phyloP scores from a whole-genome alignment of 2,113 vertebrate species.

The Indicator maculatus region DNA sequence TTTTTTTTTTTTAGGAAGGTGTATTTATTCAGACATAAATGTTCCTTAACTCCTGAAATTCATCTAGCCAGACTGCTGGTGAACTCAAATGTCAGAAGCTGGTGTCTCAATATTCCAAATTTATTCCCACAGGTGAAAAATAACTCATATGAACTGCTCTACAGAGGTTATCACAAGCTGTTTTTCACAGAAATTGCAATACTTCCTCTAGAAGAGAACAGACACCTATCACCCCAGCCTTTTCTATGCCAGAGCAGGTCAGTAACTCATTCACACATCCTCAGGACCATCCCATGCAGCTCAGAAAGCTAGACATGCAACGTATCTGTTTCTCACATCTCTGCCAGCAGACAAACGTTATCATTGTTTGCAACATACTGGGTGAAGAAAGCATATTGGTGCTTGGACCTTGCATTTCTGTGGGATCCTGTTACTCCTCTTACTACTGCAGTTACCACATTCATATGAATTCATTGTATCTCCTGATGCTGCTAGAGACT shows the following conservation, averaged over 20 bases:
- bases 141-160: background rate
- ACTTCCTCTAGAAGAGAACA: background rate
- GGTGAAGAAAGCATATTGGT: background rate
- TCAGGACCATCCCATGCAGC: background rate
- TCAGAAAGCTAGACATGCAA: background rate
- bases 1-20: background rate
- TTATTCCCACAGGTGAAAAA: background rate
- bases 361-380: background rate
- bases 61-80: background rate
- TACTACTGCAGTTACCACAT: background rate
- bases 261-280: background rate
- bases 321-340: background rate
- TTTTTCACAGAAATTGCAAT: background rate
- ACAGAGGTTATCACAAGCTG: rapidly evolving
- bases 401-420: background rate
- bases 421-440: background rate
- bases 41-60: background rate
- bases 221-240: background rate
- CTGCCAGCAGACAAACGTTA: background rate
- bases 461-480: background rate
- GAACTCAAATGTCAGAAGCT: background rate
- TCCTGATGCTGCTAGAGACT: background rate
- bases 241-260: background rate
- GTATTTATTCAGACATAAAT: background rate
- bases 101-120: background rate